Conservation (phyloP, 37 sponge, comb jelly and placozoan genomes). For the Bolinopsis microptera region DNA sequence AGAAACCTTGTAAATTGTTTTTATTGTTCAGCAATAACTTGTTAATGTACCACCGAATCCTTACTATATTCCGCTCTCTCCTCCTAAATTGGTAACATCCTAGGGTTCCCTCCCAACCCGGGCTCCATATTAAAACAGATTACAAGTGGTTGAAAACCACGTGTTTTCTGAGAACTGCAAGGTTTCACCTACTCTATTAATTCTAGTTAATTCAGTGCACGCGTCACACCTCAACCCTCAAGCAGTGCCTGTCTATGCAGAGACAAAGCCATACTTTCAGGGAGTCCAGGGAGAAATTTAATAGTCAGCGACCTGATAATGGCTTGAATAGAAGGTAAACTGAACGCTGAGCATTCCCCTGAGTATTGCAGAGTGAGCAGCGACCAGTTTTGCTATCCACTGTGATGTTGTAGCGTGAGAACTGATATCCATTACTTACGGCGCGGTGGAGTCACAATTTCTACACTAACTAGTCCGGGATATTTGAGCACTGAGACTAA, state of each 20-base stretch:
- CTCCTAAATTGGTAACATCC: neutral
- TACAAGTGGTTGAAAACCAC: neutral
- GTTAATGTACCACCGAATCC: neutral
- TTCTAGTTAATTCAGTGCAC: neutral
- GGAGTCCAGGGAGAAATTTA: neutral
- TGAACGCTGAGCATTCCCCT: slow-evolving; percentile 42
- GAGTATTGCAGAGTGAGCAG: slow-evolving; percentile 49
- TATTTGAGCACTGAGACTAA: neutral
- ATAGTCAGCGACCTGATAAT: neutral
- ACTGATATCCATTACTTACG: too few relatives aligned
- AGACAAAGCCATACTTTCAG: neutral
- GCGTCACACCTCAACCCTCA: neutral
- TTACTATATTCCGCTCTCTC: neutral
- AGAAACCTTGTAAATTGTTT: slow-evolving; percentile 44
- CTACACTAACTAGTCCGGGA: neutral
- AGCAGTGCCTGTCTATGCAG: neutral
- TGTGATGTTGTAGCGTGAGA: too few relatives aligned
- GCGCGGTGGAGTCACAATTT: neutral
- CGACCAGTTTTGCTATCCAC: too few relatives aligned
- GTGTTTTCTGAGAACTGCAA: neutral
- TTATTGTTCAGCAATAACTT: slow-evolving; percentile 40
- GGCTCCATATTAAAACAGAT: neutral
- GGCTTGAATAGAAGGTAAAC: neutral
- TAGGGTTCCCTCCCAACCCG: neutral
- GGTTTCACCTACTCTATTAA: neutral